Base-by-base conservation (phyloP, 37 sponge, comb jelly and placozoan species). In the Chondrilla cf. caribensis region DNA sequence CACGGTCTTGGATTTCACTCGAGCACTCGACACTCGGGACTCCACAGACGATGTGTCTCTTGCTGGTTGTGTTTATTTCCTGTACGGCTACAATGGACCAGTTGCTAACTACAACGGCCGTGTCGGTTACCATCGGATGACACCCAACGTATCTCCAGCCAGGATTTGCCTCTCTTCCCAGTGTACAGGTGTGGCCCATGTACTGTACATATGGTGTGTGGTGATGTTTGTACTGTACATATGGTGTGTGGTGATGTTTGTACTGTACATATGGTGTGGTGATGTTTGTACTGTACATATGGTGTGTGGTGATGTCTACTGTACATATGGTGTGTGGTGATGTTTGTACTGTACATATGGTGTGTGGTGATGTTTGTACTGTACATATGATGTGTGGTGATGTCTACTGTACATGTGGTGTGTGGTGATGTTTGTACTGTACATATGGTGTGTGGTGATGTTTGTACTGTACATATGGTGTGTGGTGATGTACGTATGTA, bases 21-120 rank as follows among this genome's bases (percentile, higher is more conserved):
- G 90, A 25, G 80, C 87, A 21, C 47, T 85, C 22, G 38, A 17
- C 33, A 11, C 90, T 24, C 37, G 62, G 18, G 60, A 37, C 31
- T 44, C 82, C 37, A 15, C 75, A 9, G 19, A 82, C 22, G 90
- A 90, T 54, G 1, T 85, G 33, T 78, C 78, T 0, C 77, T 90
- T 26, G 35, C 32, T 39, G 41, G 28, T 39, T 82, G 87, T 32
- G 26, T 59, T 0, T 86, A 57, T 44, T 90, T 90, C 37, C 38
- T 90, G 29, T 86, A 42, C 35, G 90, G 83, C 0, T 79, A 54
- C 70, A 83, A 79, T 21, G 90, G 90, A 17, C 26, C 75, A 4
- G 83, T 78, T 4, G 15, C 43, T 25, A 28, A 62, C 40, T 36
- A 73, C 4, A 36, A 29, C 2, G 21, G 58, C 17, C 32, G 22